Evolutionary conservation across 2,113 vertebrate genomes (phyloP).

Genomic region (Acrocephalus arundinaceus): DNA sequence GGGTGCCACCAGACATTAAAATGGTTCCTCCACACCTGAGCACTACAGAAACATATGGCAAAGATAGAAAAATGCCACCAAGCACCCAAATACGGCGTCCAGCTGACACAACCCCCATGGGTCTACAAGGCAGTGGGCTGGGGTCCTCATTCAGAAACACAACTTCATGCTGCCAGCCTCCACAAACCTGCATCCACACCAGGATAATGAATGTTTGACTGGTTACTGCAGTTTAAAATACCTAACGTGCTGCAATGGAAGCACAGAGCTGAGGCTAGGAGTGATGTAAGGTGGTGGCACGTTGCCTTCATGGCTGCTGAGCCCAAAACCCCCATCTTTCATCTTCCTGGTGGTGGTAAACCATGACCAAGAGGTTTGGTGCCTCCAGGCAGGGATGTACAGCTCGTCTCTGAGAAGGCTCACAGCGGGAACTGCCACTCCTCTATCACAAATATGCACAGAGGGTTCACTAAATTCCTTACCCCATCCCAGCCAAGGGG

Average conservation of each 20-base stretch:
- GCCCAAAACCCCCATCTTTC: not conserved
- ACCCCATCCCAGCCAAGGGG: not conserved
- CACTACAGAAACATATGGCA: not conserved
- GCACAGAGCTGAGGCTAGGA: not conserved
- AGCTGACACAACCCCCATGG: not conserved
- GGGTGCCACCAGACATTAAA: fast-evolving
- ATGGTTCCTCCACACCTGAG: not conserved
- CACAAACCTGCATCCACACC: not conserved
- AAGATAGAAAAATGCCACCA: not conserved
- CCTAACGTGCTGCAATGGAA: not conserved
- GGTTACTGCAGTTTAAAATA: not conserved
- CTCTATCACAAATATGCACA: not conserved
- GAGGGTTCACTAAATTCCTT: not conserved
- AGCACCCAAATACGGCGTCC: not conserved
- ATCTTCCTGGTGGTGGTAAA: not conserved
- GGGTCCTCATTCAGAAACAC: not conserved
- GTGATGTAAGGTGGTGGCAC: not conserved
- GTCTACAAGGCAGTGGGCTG: not conserved
- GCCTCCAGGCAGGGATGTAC: not conserved
- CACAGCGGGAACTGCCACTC: fast-evolving
- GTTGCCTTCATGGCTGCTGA: not conserved
- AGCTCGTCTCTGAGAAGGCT: not conserved
- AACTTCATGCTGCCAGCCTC: not conserved
- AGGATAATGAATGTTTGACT: not conserved
- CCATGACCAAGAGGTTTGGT: not conserved